phyloP scores from a whole-genome alignment of 2,113 vertebrate species.

The Nothoprocta pentlandii region DNA sequence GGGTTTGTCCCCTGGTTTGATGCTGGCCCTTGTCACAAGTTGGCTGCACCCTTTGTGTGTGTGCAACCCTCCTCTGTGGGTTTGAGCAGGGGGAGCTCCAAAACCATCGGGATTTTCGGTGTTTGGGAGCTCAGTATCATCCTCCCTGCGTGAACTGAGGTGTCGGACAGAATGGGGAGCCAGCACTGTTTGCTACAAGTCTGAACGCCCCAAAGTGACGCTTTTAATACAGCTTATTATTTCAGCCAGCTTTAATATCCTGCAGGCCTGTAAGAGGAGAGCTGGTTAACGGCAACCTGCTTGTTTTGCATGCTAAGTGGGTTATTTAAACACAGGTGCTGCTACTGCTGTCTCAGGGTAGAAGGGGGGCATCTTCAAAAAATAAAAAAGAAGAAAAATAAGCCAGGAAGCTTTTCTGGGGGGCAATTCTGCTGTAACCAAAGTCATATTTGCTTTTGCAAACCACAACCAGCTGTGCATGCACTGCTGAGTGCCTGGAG shows the following conservation, averaged over 20 bases:
- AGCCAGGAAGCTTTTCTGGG: neutral
- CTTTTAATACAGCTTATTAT: neutral
- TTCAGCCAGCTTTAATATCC: neutral
- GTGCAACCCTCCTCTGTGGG: no score
- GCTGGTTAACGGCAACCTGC: neutral
- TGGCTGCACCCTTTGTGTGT: no score
- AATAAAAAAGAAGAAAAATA: neutral
- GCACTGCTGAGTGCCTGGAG: neutral
- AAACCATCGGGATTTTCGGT: neutral
- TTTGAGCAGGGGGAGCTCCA: neutral
- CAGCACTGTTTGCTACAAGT: neutral
- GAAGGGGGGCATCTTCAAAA: neutral
- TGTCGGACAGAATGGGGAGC: neutral
- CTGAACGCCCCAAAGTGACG: neutral
- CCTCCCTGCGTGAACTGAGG: neutral
- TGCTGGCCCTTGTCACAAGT: no score
- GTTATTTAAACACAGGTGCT: neutral
- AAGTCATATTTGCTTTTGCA: neutral
- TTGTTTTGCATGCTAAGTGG: neutral
- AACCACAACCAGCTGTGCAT: fast-evolving
- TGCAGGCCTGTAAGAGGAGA: neutral
- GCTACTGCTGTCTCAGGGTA: neutral
- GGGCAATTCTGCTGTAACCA: neutral
- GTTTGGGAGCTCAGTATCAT: neutral
- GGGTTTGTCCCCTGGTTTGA: no score